Conservation (phyloP, 2,888 invertebrate genomes). For the Xylophagus ater region DNA sequence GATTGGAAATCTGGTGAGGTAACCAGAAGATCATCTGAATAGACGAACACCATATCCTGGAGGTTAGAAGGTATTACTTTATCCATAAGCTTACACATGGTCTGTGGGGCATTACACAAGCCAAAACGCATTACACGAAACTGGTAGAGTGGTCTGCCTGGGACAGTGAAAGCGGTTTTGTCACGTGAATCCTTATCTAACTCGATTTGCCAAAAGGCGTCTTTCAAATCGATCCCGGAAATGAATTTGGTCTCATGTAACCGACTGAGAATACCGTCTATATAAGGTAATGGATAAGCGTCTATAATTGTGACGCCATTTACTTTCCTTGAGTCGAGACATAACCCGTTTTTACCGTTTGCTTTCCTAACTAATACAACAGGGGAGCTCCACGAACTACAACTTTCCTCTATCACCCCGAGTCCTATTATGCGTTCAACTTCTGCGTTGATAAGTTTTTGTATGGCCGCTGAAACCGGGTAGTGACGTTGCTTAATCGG, state of each 20-base stretch:
- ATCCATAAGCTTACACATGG: conserved; percentile 3
- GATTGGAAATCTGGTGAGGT: background rate
- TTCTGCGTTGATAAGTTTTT: conserved; percentile 2
- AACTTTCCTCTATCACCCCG: conserved; percentile 24
- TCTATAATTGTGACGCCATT: background rate
- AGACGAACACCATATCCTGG: background rate
- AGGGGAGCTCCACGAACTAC: conserved; percentile 25
- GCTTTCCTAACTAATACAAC: conserved; percentile 23
- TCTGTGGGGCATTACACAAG: background rate
- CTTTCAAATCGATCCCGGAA: background rate
- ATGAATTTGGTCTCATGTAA: background rate
- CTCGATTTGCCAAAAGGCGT: background rate
- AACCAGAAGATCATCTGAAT: background rate
- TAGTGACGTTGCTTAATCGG: no score
- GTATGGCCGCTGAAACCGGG: no score
- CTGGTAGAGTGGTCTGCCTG: background rate
- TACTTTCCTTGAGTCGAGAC: background rate
- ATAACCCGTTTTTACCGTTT: conserved; percentile 2
- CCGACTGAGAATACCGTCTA: background rate
- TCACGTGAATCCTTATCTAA: background rate
- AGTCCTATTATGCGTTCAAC: conserved; percentile 21
- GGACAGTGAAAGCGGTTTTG: background rate
- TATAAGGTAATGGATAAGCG: background rate
- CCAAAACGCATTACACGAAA: background rate
- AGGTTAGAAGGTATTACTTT: background rate